phyloP scores from a whole-genome alignment of 2,797 vertebrate genomes.

The Pipistrellus nathusii region DNA sequence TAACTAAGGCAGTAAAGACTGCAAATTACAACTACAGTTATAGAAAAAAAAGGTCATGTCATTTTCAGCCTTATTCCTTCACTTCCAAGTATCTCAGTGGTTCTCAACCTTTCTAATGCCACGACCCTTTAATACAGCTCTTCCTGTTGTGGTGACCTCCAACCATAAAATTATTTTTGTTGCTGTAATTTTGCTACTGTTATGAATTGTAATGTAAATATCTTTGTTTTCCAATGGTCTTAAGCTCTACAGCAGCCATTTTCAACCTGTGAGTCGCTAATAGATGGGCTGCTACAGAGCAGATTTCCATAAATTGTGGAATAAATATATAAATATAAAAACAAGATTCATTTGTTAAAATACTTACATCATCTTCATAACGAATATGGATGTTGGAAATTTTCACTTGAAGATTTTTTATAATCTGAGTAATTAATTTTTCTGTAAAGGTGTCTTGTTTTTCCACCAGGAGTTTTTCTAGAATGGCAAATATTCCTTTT shows the following conservation, averaged over 20 bases:
- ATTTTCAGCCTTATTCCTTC: not conserved
- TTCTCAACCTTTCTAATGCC: too few species aligned
- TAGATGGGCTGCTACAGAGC: not conserved
- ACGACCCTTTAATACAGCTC: too few species aligned
- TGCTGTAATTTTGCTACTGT: too few species aligned
- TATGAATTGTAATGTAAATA: too few species aligned
- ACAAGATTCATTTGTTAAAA: constrained; percentile 4
- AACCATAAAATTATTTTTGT: too few species aligned
- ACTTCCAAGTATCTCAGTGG: not conserved
- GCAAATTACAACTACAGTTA: constrained; percentile 14
- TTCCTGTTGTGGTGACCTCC: too few species aligned
- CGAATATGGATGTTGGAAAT: constrained; percentile 98
- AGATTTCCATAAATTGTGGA: not conserved
- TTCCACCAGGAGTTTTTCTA: constrained; percentile 92
- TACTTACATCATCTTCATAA: constrained; percentile 98
- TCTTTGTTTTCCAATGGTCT: too few species aligned
- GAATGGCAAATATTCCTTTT: constrained; percentile 73
- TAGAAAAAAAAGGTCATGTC: not conserved
- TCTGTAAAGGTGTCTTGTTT: constrained; percentile 98
- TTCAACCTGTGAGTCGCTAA: not conserved
- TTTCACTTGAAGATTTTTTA: constrained; percentile 98
- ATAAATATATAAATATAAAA: not conserved
- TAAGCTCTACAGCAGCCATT: too few species aligned
- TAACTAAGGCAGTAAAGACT: constrained; percentile 30
- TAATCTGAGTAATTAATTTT: constrained; percentile 98